Evolutionary conservation across 2,113 vertebrate genomes (phyloP), one percentile per base, ranked within the genome.

Genomic region (Corythornis cristatus): DNA sequence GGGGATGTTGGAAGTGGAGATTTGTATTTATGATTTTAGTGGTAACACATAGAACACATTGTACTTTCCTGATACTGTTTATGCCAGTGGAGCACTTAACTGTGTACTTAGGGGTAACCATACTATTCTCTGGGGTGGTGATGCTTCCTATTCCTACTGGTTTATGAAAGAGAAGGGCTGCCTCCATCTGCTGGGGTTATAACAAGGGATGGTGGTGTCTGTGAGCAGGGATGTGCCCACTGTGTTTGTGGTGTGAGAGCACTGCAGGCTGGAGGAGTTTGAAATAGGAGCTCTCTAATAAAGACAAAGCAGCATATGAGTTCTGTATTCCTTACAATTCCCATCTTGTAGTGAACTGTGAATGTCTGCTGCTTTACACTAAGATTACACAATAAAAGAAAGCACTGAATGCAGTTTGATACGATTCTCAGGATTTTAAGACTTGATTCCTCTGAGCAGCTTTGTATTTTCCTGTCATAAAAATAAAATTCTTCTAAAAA

Each of bases 401-500:
- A 83, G 89, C 87, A 93, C 84, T 95, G 83, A 93, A 74, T 88
- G 16, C 56, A 86, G 70, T 48, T 89, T 90, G 80, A 8, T 82
- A 65, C 3, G 0, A 75, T 89, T 96, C 92, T 97, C 93, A 97
- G 96, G 93, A 97, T 85, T 96, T 96, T 85, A 83, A 51, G 76
- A 35, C 70, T 89, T 83, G 79, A 83, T 84, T 89, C 15, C 37
- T 86, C 43, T 86, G 31, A 95, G 89, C 23, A 93, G 8, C 82
- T 94, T 88, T 97, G 62, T 95, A 85, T 95, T 93, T 96, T 95
- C 33, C 91, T 88, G 28, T 90, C 54, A 31, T 13, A 83, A 65
- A 96, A 98, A 97, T 98, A 97, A 98, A 98, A 64, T 31, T 58
- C 4, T 89, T 87, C 10, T 56, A 43, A 94, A 90, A 83, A 31